These are phyloP conservation scores for Scomber colias DNA, from an alignment of 2,113 vertebrate genomes.

Conservation along the genomic window DNA sequence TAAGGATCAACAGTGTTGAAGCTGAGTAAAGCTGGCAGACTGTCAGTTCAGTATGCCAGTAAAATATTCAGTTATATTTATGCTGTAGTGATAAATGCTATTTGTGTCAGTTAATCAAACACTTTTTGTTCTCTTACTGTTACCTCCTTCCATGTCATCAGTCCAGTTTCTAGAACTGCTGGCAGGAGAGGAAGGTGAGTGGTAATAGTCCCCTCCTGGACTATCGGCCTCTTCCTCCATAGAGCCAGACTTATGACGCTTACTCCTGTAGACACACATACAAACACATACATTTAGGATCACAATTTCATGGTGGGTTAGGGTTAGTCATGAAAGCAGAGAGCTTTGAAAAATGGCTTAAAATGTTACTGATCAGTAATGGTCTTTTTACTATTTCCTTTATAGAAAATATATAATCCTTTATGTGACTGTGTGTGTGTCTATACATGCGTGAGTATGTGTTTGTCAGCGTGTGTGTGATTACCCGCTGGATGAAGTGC, in stretches of 20 bases:
- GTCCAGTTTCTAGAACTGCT: constrained; percentile 98
- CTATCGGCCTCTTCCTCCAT: constrained; percentile 97
- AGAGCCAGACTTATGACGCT: constrained; percentile 97
- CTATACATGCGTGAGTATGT: too few relatives aligned
- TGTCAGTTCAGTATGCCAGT: background rate
- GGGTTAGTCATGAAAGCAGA: background rate
- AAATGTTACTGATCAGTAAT: too few relatives aligned
- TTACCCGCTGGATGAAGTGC: constrained; percentile 95
- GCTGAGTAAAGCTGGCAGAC: background rate
- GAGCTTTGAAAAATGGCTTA: too few relatives aligned
- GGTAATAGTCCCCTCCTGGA: constrained; percentile 96
- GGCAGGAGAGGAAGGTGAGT: constrained; percentile 95
- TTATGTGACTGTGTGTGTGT: too few relatives aligned
- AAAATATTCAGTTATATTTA: background rate
- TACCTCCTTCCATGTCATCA: constrained; percentile 98
- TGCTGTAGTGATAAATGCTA: background rate
- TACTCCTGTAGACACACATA: constrained; percentile 86
- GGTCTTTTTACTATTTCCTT: too few relatives aligned
- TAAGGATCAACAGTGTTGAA: background rate
- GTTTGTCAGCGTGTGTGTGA: background rate
- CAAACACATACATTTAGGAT: constrained; percentile 1
- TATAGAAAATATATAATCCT: too few relatives aligned
- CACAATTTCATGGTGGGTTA: background rate
- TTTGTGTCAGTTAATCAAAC: background rate
- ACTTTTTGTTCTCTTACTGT: background rate